Base-by-base conservation (phyloP, 2,113 vertebrate genomes). In the Myanophis thanlyinensis region DNA sequence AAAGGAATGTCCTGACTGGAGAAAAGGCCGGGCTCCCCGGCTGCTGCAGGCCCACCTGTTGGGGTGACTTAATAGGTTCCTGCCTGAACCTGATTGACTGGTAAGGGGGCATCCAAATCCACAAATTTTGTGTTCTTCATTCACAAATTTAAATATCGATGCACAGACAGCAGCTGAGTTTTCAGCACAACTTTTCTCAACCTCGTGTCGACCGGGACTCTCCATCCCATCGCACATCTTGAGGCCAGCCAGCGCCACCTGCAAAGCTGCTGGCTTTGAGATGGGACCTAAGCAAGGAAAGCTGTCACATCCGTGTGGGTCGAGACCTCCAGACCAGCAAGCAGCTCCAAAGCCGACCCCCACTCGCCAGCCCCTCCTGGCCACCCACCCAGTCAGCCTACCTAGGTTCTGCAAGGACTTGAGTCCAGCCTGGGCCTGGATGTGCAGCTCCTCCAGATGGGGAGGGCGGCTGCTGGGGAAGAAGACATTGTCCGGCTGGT, bases 331-430 rank as follows among this genome's bases (percentile, higher is more conserved):
- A 18, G n/a, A 15, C n/a, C 62, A 35, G 12, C 27, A 67, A 67
- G 30, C 59, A 67, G 62, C 62, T 73, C 62, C 62, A 18, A 15
- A 35, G 62, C 8, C 13, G 2, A 67, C n/a, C 30, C 62, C 30
- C 12, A 67, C 59, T 67, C 30, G 1, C 59, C 30, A 59, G 56
- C 59, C 22, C 47, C 86, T 40, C n/a, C 10, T 40, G 20, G 0
- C 0, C 1, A 12, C n/a, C 0, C 7, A 0, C 18, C 9, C 49
- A 6, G 10, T 4, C 20, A 40, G 46, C 89, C 52, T 96, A 99
- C 99, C 99, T 97, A 99, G 98, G 93, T 98, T 97, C 96, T 99
- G 99, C 51, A 98, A 97, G 93, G 98, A 98, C 95, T 99, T 99
- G 46, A 99, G 97, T 0, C 99, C 99, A 90, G 98, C 97, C 97